Base-by-base conservation (phyloP, 2,113 vertebrate species). In the Chunga burmeisteri region DNA sequence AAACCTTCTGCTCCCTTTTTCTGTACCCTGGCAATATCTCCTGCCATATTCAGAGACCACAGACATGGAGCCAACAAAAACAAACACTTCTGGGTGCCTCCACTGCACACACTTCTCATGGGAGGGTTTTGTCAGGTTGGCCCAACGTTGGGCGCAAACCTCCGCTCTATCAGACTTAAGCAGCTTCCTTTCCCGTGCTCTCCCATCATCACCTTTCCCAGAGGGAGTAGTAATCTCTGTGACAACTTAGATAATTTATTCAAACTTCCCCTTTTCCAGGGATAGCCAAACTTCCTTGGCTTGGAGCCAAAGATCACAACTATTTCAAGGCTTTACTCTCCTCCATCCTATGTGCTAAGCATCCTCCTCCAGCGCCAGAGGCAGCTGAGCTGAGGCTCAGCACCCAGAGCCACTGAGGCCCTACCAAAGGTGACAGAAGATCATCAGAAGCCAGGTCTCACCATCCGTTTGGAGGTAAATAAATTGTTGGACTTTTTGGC, bases 61-160 rank as follows among this genome's bases (percentile, higher is more conserved):
- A 34, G 17, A 55, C 6, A 5, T 2, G 2, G 29, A 72, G 2
- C 8, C 42, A 52, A n/a, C 23, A 16, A 26, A 93, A 38, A 5
- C 44, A 73, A 25, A 6, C 29, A 38, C 26, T 1, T 1, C 36
- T 49, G 40, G 18, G 11, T 68, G 29, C 27, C 78, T 90, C 30
- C 36, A 3, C n/a, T 9, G 7, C 32, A 36, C 65, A 8, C 27
- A 3, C 2, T 91, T 72, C 50, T 53, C n/a, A 2, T 7, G 25
- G 61, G 16, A 72, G 2, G 2, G 1, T 61, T 92, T 73, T 82
- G 18, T 71, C 21, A 49, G 1, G 16, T 6, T 36, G 19, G 58
- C 36, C 42, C 61, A 68, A 9, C 0, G 0, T 0, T 52, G 52
- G 30, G 18, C 2, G 0, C 30, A 75, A 79, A 10, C 26, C 36